Evolutionary conservation across 2,113 vertebrate species (phyloP).

Genomic region (Anguilla japonica): DNA sequence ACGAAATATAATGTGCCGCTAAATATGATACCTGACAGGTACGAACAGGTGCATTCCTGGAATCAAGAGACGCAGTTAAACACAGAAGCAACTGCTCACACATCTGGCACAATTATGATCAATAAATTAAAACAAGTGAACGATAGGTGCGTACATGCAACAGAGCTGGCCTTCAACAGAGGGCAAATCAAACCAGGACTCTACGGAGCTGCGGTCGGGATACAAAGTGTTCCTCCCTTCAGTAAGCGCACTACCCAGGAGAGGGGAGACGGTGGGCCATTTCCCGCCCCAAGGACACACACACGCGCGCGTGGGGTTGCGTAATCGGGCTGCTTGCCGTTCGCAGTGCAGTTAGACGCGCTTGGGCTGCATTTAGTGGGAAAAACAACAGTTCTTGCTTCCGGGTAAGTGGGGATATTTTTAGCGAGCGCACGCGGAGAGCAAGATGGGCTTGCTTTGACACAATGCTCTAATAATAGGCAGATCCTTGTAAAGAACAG

Average conservation of each 20-base stretch:
- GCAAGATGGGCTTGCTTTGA: slow-evolving; percentile 64
- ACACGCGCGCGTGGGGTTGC: neutral
- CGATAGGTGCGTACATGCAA: neutral
- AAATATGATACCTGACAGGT: no score
- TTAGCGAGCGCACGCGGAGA: slow-evolving; percentile 20
- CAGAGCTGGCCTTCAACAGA: neutral
- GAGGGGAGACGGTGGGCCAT: neutral
- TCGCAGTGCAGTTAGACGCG: neutral
- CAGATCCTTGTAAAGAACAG: slow-evolving; percentile 39
- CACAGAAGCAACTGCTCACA: neutral
- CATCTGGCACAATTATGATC: neutral
- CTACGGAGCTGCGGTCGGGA: neutral
- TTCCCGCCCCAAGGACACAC: neutral
- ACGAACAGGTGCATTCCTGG: neutral
- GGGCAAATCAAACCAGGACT: neutral
- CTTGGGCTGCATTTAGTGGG: neutral
- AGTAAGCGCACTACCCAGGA: neutral
- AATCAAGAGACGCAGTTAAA: neutral
- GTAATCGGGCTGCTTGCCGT: neutral
- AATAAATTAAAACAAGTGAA: neutral
- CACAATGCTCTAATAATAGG: slow-evolving; percentile 65
- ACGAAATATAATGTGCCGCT: no score
- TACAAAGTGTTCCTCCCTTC: neutral
- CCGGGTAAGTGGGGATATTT: slow-evolving; percentile 25
- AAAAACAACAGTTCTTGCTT: neutral